A percentile compares a stretch with the other conserved stretches of the same genome.
phyloP scores from a whole-genome alignment of 2,888 invertebrate species.

The Dugesia japonica region DNA sequence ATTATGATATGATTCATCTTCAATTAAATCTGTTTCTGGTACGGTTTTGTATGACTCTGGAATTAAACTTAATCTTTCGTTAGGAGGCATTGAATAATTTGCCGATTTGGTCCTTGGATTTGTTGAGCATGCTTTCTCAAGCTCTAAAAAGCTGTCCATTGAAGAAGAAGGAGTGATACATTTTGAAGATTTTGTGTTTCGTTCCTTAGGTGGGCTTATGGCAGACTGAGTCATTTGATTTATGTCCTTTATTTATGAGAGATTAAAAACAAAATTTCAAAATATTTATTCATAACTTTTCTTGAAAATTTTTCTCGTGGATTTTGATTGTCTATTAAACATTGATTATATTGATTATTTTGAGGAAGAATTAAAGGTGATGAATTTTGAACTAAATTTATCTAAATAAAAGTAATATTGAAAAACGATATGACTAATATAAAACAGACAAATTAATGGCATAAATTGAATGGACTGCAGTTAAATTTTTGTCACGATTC shows the following conservation, averaged over 20 bases:
- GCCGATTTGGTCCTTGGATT: background rate
- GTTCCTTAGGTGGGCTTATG: background rate
- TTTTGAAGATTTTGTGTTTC: background rate
- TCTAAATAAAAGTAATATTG: background rate
- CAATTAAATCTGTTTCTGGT: background rate
- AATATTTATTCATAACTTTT: too few relatives aligned
- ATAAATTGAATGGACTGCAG: too few relatives aligned
- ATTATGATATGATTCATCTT: background rate
- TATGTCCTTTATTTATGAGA: too few relatives aligned
- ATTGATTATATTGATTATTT: background rate
- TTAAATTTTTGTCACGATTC: too few relatives aligned
- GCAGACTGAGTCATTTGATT: conserved; percentile 13
- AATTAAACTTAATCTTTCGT: conserved; percentile 1
- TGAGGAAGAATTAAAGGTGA: background rate
- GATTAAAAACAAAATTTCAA: too few relatives aligned
- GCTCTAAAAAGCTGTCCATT: background rate
- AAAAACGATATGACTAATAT: too few relatives aligned
- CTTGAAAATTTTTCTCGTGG: background rate
- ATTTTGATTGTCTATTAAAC: background rate
- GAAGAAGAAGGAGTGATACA: conserved; percentile 5
- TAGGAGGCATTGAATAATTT: background rate
- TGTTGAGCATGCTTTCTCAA: conserved; percentile 16
- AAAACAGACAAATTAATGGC: too few relatives aligned
- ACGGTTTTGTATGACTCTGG: background rate
- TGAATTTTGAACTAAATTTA: background rate